Base-by-base conservation (phyloP, 2,888 invertebrate genomes). In the Lacanobia wlatinum region DNA sequence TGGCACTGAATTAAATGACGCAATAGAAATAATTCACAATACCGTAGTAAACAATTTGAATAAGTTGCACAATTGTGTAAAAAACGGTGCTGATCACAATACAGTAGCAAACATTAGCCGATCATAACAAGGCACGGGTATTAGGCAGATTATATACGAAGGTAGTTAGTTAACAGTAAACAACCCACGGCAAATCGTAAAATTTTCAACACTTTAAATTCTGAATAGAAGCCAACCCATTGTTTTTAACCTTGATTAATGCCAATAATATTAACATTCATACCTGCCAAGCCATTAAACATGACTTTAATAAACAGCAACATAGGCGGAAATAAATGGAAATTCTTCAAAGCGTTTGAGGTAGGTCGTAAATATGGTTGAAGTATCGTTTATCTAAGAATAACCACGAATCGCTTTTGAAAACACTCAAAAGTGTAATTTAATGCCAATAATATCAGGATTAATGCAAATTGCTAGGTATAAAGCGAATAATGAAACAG, bases 351-450 rank as follows among this genome's bases (percentile, higher is more conserved):
- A 80, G 43, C 34, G n/a, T 81, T 88, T 89, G 87, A 87, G 89
- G 90, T 87, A 90, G 90, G 90, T 89, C 88, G 76, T 80, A 80
- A 82, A 83, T 78, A 78, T 81, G 9, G 53, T 61, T 53, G 34
- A 76, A 83, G 70, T 75, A 77, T 68, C 62, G 59, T 68, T 68
- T 77, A 67, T 46, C 74, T 70, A 55, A 75, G 73, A 82, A 80
- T 74, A 84, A 69, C 53, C 50, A 63, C 46, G 38, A 43, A 53
- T 18, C 53, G 34, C 64, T 70, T 74, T 61, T 71, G 56, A 72
- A 79, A 80, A 64, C 59, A 72, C 76, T 73, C 65, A 65, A 82
- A 80, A 73, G 50, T 71, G 78, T 84, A 82, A 86, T 81, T 80
- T 64, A 80, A 86, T 70, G 74, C 79, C 69, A 75, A 73, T 74